Percentiles rank a stretch among this genome's conserved stretches.
phyloP scores from a whole-genome alignment of 2,888 invertebrate genomes.

The Scelioninae gen. 2 region DNA sequence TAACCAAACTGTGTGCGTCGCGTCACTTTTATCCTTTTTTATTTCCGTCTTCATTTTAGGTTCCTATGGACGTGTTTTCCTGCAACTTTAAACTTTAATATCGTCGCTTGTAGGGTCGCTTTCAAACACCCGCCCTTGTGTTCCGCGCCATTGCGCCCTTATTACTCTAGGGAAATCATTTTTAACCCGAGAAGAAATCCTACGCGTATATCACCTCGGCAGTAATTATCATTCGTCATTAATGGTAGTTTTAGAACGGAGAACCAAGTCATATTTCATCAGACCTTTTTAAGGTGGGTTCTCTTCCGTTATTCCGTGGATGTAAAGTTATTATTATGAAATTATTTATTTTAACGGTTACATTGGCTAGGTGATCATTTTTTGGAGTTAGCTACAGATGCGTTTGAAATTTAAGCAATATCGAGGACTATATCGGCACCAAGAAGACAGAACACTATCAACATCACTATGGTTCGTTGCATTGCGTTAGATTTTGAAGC shows the following conservation, averaged over 20 bases:
- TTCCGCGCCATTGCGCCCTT: constrained; percentile 32
- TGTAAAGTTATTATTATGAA: too few species aligned
- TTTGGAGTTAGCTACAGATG: too few species aligned
- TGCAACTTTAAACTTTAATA: constrained; percentile 53
- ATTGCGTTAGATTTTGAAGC: too few species aligned
- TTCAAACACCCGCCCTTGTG: constrained; percentile 40
- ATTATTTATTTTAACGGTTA: too few species aligned
- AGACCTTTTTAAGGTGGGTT: neutral
- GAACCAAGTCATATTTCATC: too few species aligned
- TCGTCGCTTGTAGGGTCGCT: constrained; percentile 42
- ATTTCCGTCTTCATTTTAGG: constrained; percentile 42
- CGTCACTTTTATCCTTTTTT: constrained; percentile 18
- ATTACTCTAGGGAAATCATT: constrained; percentile 54
- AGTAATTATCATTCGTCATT: constrained; percentile 45
- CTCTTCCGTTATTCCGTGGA: neutral
- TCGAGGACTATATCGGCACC: too few species aligned
- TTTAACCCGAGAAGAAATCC: constrained; percentile 35
- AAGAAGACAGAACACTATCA: too few species aligned
- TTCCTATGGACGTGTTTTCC: constrained; percentile 34
- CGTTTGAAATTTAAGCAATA: too few species aligned
- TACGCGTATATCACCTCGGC: constrained; percentile 36
- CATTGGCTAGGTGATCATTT: too few species aligned
- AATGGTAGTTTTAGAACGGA: constrained; percentile 19
- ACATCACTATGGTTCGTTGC: too few species aligned
- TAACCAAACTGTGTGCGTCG: constrained; percentile 6